Evolutionary conservation across 2,888 invertebrate species (phyloP).

Genomic region (Cryptus viduatorius): DNA sequence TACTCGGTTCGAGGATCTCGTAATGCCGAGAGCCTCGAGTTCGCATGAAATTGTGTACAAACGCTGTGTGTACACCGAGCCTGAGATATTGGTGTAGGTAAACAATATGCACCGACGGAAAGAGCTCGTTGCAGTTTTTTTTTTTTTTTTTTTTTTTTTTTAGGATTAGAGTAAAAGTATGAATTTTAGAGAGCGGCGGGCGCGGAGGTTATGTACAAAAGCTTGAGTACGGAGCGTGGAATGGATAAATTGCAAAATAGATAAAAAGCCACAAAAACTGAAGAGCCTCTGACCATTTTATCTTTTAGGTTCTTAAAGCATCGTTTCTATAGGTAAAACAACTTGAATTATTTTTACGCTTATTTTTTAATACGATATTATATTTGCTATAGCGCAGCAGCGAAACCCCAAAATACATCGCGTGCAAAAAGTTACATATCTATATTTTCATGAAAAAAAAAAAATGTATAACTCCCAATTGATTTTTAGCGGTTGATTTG

Average conservation of each 20-base stretch:
- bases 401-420: no score
- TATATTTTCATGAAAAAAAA: no score
- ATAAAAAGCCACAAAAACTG: not conserved
- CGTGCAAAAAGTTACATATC: no score
- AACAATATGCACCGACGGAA: conserved; percentile 35
- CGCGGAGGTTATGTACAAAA: not conserved
- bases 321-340: not conserved
- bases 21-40: not conserved
- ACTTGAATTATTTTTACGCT: not conserved
- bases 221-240: not conserved
- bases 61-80: conserved; percentile 47
- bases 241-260: not conserved
- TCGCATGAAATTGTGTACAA: conserved; percentile 30
- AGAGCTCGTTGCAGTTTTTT: conserved; percentile 20
- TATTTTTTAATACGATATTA: not conserved
- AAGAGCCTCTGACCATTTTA: not conserved
- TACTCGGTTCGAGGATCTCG: conserved; percentile 37
- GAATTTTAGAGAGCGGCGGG: not conserved
- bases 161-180: conserved; percentile 30
- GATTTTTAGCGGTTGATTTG: no score
- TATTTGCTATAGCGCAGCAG: no score
- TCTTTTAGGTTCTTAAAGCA: not conserved
- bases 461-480: no score
- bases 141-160: conserved; percentile 24
- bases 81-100: conserved; percentile 55